Conservation (phyloP, 2,888 invertebrate genomes). For the Galerucella pusilla region DNA sequence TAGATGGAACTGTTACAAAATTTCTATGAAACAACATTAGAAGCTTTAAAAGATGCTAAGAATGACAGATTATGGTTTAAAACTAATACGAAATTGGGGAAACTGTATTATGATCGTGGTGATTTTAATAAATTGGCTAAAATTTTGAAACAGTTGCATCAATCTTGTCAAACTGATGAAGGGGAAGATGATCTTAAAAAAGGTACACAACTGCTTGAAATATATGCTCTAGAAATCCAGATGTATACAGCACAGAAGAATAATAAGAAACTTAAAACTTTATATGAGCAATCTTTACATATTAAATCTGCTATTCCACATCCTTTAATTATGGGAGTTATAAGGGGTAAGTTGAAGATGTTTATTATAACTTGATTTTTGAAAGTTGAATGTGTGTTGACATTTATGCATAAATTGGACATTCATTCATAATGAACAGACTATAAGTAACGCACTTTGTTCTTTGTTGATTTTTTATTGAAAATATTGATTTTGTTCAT, state of each 20-base stretch:
- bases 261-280: constrained; percentile 94
- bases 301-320: constrained; percentile 99
- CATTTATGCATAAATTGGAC: no score
- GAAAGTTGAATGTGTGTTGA: no score
- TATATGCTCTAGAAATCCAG: constrained; percentile 98
- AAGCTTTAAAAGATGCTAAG: constrained; percentile 96
- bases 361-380: not conserved
- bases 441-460: no score
- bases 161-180: constrained; percentile 97
- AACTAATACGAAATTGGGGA: constrained; percentile 98
- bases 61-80: constrained; percentile 99
- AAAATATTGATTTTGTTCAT: no score
- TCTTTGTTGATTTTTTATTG: no score
- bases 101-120: constrained; percentile 95
- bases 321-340: constrained; percentile 99
- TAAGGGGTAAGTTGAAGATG: constrained; percentile 76
- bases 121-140: constrained; percentile 95
- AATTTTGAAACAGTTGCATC: constrained; percentile 96
- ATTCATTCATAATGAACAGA: no score
- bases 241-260: constrained; percentile 99
- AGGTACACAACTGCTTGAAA: constrained; percentile 97
- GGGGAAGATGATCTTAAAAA: constrained; percentile 98
- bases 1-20: constrained; percentile 98
- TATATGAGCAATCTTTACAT: constrained; percentile 98
- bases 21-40: constrained; percentile 97